These are phyloP conservation scores for Rotaria socialis DNA, from an alignment of 2,888 invertebrate species.

Conservation along the genomic window DNA sequence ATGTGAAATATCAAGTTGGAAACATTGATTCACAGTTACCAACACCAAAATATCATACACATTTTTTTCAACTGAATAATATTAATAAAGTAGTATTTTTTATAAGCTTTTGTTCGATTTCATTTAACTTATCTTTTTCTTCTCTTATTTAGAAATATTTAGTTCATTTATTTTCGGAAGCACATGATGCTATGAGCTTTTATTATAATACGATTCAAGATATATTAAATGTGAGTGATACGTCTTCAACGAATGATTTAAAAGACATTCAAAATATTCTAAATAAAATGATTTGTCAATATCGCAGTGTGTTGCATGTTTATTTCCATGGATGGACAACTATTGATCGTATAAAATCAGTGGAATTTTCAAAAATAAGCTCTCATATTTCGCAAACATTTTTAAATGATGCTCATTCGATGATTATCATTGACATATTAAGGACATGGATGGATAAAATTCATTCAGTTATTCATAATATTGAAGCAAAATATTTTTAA, in stretches of 20 bases:
- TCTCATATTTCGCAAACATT: not conserved
- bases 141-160: not conserved
- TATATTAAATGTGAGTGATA: not conserved
- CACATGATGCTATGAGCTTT: not conserved
- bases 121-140: not conserved
- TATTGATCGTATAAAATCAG: not conserved
- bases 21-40: not conserved
- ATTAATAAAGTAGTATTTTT: not conserved
- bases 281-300: not conserved
- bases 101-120: not conserved
- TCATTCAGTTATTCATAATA: not conserved
- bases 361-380: not conserved
- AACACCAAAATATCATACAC: not conserved
- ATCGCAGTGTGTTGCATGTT: not conserved
- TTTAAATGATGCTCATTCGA: not conserved
- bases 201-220: not conserved
- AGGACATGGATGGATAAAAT: not conserved
- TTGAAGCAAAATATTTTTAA: not conserved
- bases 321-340: not conserved
- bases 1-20: not conserved
- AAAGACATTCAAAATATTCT: not conserved
- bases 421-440: not conserved
- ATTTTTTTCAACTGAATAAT: not conserved
- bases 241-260: not conserved
- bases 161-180: not conserved